Conservation (phyloP, 1,140 invertebrate species). For the Drosophila kanapiae region DNA sequence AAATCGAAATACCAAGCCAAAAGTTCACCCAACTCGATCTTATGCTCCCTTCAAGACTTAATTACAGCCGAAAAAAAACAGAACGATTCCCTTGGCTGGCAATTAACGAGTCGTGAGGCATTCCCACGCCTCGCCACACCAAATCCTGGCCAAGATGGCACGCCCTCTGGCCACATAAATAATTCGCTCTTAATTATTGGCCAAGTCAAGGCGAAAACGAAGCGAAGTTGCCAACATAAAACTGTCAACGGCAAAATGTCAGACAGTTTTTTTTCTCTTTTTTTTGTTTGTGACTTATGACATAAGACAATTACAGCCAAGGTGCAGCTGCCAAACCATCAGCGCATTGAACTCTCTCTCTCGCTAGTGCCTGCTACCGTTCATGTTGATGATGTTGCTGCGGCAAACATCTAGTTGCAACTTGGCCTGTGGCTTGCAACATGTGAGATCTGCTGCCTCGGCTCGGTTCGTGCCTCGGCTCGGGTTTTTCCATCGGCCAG, state of each 20-base stretch:
- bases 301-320: conserved; percentile 76
- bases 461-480: conserved; percentile 24
- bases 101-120: conserved; percentile 39
- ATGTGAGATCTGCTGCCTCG: conserved; percentile 35
- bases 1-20: conserved; percentile 26
- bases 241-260: conserved; percentile 73
- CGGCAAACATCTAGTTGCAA: conserved; percentile 32
- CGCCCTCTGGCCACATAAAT: conserved; percentile 54
- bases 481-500: conserved; percentile 39
- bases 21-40: conserved; percentile 27
- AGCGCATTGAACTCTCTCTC: conserved; percentile 48
- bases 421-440: conserved; percentile 39
- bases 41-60: conserved; percentile 15
- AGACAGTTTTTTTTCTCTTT: conserved; percentile 14
- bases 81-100: conserved; percentile 37
- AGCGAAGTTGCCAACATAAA: conserved; percentile 48
- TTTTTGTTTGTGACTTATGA: conserved; percentile 69
- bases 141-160: conserved; percentile 47
- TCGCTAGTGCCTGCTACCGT: conserved; percentile 20
- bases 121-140: conserved; percentile 46
- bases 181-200: conserved; percentile 67
- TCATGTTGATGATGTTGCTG: conserved; percentile 20
- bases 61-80: conserved; percentile 1
- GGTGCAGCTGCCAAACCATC: conserved; percentile 50
- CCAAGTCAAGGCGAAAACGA: conserved; percentile 30